These are phyloP conservation scores for Carollia perspicillata DNA, from an alignment of 2,113 vertebrate genomes.

Conservation along the genomic window DNA sequence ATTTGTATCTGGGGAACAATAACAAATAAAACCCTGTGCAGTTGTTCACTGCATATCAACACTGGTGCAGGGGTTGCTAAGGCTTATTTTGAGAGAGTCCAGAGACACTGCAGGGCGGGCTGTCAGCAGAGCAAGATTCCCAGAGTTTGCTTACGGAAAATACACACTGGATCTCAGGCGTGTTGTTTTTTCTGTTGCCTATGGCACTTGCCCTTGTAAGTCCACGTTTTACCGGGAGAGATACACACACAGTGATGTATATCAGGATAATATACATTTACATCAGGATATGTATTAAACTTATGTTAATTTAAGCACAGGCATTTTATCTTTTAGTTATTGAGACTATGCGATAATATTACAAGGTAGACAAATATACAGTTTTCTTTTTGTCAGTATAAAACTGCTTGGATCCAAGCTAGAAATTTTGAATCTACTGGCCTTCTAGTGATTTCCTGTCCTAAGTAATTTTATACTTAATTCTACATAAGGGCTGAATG, in stretches of 20 bases:
- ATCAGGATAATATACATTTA: background rate
- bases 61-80: background rate
- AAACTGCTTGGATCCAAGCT: background rate
- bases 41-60: background rate
- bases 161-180: background rate
- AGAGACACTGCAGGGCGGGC: background rate
- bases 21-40: background rate
- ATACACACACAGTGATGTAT: background rate
- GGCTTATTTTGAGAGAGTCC: slow-evolving; percentile 1
- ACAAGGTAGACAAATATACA: background rate
- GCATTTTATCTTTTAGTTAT: background rate
- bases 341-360: background rate
- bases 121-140: background rate
- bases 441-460: background rate
- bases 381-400: background rate
- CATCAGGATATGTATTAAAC: background rate
- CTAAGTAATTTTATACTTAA: background rate
- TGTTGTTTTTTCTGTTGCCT: background rate
- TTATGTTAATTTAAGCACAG: background rate
- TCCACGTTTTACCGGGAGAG: background rate
- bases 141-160: background rate
- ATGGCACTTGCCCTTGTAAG: background rate
- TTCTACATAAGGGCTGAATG: background rate
- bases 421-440: background rate
- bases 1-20: background rate